Base-by-base conservation (phyloP, 2,888 invertebrate species). In the Toxonevra muliebris region DNA sequence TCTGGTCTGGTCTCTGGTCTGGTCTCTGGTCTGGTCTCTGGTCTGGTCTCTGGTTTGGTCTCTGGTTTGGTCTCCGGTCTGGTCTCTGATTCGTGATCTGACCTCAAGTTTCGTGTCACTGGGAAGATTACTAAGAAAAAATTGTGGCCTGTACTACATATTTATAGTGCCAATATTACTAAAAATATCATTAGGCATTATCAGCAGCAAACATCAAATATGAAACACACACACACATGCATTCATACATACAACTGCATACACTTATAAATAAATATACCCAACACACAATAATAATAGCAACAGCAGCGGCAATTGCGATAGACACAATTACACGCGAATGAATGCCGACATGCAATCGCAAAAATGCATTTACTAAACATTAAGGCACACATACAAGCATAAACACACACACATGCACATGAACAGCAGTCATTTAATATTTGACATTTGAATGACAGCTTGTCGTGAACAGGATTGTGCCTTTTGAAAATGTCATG, bases 401-500 rank as follows among this genome's bases (percentile, higher is more conserved):
- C 60, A 59, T n/a, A 60, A 12, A 40, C 17, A 64, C 50, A 50
- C 57, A 53, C 1, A 41, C 17, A 54, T 41, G 30, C 15, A 3
- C 12, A 54, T 17, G 42, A 2, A 17, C 53, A 63, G 63, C 64
- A 71, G 71, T 73, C 71, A 70, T 73, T 73, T 75, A 70, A 70
- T 71, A 70, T 73, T 69, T 80, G 80, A 82, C 79, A 77, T 75
- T 80, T 81, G 81, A 81, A 74, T 79, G 80, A 82, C 80, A 79
- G 76, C 71, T 79, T 82, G 80, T 79, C 82, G 75, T 74, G 73
- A 71, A 65, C 77, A 81, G 78, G 66, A 73, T 73, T 73, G 72
- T 72, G 65, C 30, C 30, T 71, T 74, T 70, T 66, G 69, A 65
- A 70, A 72, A 73, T 73, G 71, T 71, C 71, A 71, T 69, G 70